Evolutionary conservation across 2,888 invertebrate species (phyloP), one percentile per base, ranked within the genome.

Genomic region (Caenorhabditis drosophilae): DNA sequence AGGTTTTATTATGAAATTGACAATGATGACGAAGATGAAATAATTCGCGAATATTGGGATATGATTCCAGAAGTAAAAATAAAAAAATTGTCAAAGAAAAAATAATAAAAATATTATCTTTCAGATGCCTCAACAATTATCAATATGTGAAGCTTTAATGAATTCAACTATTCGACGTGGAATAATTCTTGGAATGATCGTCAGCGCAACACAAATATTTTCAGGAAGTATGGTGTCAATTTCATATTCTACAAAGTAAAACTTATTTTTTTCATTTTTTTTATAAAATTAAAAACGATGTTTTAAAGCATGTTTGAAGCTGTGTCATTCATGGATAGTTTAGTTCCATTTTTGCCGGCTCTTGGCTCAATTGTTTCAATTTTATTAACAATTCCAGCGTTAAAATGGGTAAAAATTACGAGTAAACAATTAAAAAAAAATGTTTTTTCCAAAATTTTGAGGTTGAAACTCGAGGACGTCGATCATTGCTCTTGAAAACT

Each of bases 221-320:
- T 75, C 74, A 1, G 80, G 80, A 15, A 75, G 75, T 25, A 80
- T 80, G 80, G 79, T 76, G 1, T 68, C 76, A 0, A 76, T 78
- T 7, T 73, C 76, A 1, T 80, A 80, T 45, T 77, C 77, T 16
- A 80, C 78, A 31, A 61, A 67, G 77, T 77, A 12, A 52, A 66
- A 20, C 4, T 27, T 16, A 7, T 36, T 35, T n/a, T n/a, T n/a
- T 3, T 25, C 11, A 4, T 2, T 31, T 25, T 50, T 16, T 20
- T 16, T 40, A 9, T 3, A 9, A 40, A 20, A 20, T 40, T 40
- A 12, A 9, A 6, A 31, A 6, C 31, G 31, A 27, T n/a, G n/a
- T n/a, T 27, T 68, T 75, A 35, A 57, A 78, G 77, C 23, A 80
- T 80, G 79, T 80, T 80, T 66, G 53, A 49, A 20, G 71, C 77